A percentile compares a stretch with the other conserved stretches of the same genome.
phyloP scores from a whole-genome alignment of 2,888 invertebrate species.

The Arrhopalites spinosus region DNA sequence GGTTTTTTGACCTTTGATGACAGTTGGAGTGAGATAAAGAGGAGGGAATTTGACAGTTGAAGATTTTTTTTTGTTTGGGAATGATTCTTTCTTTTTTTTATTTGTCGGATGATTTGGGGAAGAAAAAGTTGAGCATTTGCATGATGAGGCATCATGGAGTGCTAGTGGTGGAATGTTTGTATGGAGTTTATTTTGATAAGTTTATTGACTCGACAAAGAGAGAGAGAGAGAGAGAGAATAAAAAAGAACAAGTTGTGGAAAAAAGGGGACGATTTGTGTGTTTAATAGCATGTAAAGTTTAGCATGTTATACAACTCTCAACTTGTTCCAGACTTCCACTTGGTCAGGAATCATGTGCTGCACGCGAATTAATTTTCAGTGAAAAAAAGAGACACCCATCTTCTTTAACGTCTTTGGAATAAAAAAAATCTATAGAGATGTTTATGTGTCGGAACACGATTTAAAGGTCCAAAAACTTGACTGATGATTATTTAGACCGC shows the following conservation, averaged over 20 bases:
- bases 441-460: constrained; percentile 15
- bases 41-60: background rate
- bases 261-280: constrained; percentile 6
- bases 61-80: background rate
- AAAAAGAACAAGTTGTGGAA: too few species aligned
- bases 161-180: background rate
- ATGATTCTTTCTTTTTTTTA: too few species aligned
- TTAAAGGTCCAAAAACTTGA: constrained; percentile 17
- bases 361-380: background rate
- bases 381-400: background rate
- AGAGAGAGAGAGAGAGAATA: background rate
- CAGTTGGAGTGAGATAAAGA: background rate
- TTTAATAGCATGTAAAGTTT: constrained; percentile 17
- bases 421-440: background rate
- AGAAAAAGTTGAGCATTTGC: background rate
- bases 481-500: constrained; percentile 15
- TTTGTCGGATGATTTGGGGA: too few species aligned
- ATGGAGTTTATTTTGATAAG: constrained; percentile 30
- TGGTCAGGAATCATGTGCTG: too few species aligned
- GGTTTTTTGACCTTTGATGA: constrained; percentile 17
- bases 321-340: background rate
- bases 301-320: too few species aligned
- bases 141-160: background rate
- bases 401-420: background rate
- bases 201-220: constrained; percentile 23